Conservation (phyloP, 1,140 invertebrate genomes). For the Semibalanus balanoides region DNA sequence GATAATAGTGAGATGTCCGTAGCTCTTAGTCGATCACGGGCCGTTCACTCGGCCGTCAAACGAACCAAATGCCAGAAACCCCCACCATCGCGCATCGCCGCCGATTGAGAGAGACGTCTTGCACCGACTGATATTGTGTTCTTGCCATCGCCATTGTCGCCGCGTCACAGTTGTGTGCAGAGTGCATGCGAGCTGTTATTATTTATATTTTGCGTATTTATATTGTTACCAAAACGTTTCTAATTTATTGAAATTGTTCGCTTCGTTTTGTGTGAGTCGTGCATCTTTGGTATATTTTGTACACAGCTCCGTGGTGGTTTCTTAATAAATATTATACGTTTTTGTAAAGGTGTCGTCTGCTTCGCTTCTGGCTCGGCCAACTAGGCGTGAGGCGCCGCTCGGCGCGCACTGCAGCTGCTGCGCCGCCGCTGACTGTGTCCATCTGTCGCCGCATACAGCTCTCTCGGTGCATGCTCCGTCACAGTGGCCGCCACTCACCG, state of each 20-base stretch:
- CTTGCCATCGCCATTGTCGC: background rate
- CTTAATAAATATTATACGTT: background rate
- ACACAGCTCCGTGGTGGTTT: background rate
- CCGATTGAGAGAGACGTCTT: background rate
- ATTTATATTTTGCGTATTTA: background rate
- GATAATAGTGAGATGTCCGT: background rate
- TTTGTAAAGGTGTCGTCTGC: background rate
- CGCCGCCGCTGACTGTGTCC: too few species aligned
- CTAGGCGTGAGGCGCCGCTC: too few species aligned
- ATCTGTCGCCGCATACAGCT: too few species aligned
- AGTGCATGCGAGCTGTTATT: background rate
- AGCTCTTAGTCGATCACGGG: background rate
- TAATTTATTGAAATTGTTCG: background rate
- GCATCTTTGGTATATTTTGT: constrained; percentile 2
- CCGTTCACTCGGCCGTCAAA: background rate
- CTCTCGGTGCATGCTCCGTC: too few species aligned
- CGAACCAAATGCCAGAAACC: background rate
- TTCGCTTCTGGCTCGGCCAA: too few species aligned
- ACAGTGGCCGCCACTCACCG: too few species aligned
- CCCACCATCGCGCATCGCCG: background rate
- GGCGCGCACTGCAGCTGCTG: too few species aligned
- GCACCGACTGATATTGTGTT: background rate
- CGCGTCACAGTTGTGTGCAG: background rate
- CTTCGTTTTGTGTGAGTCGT: background rate
- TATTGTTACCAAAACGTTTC: background rate